These are phyloP conservation scores for Zapornia atra DNA, from an alignment of 2,113 vertebrate species.

Conservation along the genomic window DNA sequence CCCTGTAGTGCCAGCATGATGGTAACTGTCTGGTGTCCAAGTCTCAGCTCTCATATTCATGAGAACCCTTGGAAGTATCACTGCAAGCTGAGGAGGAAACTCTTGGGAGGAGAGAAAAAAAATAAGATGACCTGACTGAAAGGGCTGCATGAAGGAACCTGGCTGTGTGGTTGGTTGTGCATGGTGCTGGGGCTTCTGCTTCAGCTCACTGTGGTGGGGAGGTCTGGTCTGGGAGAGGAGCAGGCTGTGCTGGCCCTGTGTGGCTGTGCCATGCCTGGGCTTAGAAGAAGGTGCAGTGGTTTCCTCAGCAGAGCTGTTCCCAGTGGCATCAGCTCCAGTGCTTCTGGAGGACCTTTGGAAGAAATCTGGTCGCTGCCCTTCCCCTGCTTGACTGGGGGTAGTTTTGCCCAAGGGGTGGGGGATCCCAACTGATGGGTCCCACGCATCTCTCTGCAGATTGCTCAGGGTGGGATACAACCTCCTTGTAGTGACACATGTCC, in stretches of 20 bases:
- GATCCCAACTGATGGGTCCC: fast-evolving
- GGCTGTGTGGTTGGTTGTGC: neutral
- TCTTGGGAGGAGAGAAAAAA: neutral
- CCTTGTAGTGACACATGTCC: fast-evolving
- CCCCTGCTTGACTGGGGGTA: neutral
- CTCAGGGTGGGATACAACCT: neutral
- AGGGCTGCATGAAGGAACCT: neutral
- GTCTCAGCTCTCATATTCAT: fast-evolving
- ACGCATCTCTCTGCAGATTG: neutral
- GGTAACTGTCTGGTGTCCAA: neutral
- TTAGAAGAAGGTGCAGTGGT: neutral
- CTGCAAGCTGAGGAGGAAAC: neutral
- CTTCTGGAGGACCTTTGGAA: neutral
- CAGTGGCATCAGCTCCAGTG: fast-evolving
- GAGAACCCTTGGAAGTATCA: neutral
- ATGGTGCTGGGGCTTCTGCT: neutral
- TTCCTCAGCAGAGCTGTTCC: neutral
- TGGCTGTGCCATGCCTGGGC: neutral
- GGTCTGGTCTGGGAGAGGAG: neutral
- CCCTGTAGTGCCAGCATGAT: neutral
- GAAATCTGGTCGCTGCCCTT: neutral
- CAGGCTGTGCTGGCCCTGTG: neutral
- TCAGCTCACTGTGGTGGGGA: fast-evolving
- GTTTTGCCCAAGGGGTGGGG: fast-evolving
- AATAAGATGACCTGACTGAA: too few species aligned